phyloP scores from a whole-genome alignment of 2,113 vertebrate genomes.

The Saccopteryx bilineata region DNA sequence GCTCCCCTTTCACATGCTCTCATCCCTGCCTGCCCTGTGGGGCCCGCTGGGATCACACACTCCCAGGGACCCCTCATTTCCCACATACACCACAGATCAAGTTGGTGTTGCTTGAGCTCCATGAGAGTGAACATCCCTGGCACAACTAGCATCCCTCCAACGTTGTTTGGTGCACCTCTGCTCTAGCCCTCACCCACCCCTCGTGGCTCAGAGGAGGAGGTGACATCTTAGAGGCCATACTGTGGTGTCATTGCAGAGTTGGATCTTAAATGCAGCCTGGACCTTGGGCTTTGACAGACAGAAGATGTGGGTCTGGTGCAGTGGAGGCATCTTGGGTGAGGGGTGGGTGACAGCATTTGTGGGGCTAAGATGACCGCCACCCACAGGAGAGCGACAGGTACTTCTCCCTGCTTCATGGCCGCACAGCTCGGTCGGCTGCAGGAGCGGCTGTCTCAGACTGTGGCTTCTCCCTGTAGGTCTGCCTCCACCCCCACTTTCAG shows the following conservation, averaged over 20 bases:
- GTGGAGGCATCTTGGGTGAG: not conserved
- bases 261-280: not conserved
- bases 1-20: not conserved
- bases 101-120: not conserved
- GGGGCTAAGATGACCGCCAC: fast-evolving
- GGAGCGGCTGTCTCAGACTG: not conserved
- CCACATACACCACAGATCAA: fast-evolving
- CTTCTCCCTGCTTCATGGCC: not conserved
- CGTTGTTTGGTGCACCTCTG: fast-evolving
- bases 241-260: not conserved
- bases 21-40: not conserved
- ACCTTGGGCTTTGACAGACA: not conserved
- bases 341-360: not conserved
- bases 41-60: not conserved
- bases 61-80: not conserved
- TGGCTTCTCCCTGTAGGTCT: fast-evolving
- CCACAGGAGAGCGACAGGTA: fast-evolving
- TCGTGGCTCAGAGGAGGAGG: not conserved
- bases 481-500: fast-evolving
- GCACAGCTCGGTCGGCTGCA: fast-evolving
- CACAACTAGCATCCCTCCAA: too few relatives aligned
- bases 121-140: not conserved
- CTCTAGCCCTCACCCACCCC: not conserved
- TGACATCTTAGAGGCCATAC: too few relatives aligned
- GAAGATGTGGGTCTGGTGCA: not conserved